A percentile compares a stretch with the other conserved stretches of the same genome.
Evolutionary conservation across 2,113 vertebrate genomes (phyloP).

Genomic region (Cygnus atratus): DNA sequence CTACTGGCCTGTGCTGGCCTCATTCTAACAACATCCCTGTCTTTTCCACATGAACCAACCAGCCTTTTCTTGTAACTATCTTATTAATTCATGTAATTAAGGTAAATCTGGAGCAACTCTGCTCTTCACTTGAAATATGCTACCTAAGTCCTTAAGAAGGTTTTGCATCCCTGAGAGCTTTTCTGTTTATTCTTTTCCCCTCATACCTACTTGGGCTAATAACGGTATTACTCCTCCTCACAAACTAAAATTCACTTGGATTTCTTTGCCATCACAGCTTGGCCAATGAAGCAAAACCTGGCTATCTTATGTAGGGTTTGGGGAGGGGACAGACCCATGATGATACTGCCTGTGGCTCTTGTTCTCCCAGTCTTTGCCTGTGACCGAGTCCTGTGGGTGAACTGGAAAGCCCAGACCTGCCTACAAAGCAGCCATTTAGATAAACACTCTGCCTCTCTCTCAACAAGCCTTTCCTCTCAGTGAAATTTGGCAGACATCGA

Average conservation of each 20-base stretch:
- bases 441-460: background rate
- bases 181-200: background rate
- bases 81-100: background rate
- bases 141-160: background rate
- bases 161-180: background rate
- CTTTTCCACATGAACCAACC: background rate
- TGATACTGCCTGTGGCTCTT: background rate
- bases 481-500: no score
- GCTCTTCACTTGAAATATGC: background rate
- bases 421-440: background rate
- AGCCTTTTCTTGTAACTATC: background rate
- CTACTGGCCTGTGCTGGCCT: background rate
- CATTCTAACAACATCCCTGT: fast-evolving
- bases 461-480: background rate
- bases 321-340: background rate
- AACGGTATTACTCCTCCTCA: background rate
- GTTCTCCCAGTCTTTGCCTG: background rate
- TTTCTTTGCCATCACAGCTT: background rate
- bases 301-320: background rate
- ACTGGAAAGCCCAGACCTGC: background rate
- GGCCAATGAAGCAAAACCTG: background rate
- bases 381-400: background rate
- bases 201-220: background rate
- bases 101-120: background rate
- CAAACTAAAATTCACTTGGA: background rate